phyloP scores from a whole-genome alignment of 2,888 invertebrate species.

The Cylloceria caligata region DNA sequence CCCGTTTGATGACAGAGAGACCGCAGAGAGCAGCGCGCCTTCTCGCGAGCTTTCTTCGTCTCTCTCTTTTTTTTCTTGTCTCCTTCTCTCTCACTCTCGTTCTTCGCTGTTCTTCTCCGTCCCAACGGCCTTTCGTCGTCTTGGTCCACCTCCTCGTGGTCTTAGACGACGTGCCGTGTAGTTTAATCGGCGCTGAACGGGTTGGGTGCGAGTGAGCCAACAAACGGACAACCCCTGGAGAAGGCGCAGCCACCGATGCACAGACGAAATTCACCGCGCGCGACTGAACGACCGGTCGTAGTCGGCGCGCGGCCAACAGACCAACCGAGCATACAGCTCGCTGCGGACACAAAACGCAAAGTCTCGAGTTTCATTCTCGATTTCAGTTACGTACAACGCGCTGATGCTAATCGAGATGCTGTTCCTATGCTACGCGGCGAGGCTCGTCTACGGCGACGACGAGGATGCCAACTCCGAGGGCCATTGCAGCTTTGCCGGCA shows the following conservation, averaged over 20 bases:
- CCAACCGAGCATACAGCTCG: conserved; percentile 40
- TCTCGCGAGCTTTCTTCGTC: conserved; percentile 17
- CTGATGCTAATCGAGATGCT: conserved; percentile 90
- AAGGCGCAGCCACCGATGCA: neutral
- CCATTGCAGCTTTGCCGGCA: conserved; percentile 11
- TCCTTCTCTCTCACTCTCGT: conserved; percentile 15
- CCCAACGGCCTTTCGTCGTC: conserved; percentile 2
- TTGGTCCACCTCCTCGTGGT: conserved; percentile 36
- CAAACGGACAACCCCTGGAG: conserved; percentile 3
- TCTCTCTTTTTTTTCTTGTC: conserved; percentile 13
- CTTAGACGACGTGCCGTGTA: conserved; percentile 32
- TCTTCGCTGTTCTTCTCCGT: neutral
- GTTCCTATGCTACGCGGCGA: conserved; percentile 87
- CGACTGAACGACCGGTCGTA: conserved; percentile 14
- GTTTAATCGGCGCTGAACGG: conserved; percentile 53
- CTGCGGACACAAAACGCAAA: conserved; percentile 52
- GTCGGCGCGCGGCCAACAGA: conserved; percentile 15
- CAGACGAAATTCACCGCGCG: conserved; percentile 16
- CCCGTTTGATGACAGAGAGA: conserved; percentile 67
- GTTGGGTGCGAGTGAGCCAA: conserved; percentile 3
- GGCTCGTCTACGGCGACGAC: conserved; percentile 87
- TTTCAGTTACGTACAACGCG: conserved; percentile 89
- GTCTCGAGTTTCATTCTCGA: conserved; percentile 71
- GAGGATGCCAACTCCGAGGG: conserved; percentile 46
- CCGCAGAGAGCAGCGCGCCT: conserved; percentile 35